These are phyloP conservation scores for Elgonia sp. DNA, from an alignment of 2,888 invertebrate species.

Conservation along the genomic window DNA sequence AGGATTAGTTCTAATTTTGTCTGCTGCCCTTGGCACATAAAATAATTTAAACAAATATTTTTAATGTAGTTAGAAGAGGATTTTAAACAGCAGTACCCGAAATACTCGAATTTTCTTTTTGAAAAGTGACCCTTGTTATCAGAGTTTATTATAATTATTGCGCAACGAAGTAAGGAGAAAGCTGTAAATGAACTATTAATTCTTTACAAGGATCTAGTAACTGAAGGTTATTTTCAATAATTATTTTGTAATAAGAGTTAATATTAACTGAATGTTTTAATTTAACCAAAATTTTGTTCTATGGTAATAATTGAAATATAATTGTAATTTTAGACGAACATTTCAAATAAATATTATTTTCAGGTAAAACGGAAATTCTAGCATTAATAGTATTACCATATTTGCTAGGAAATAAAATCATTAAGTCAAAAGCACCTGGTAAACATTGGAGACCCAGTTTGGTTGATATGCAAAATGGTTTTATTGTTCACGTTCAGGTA, in stretches of 20 bases:
- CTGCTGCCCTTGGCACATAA: no score
- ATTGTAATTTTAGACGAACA: no score
- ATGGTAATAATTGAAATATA: no score
- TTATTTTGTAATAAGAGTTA: no score
- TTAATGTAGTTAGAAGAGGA: constrained; percentile 38
- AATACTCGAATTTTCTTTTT: neutral
- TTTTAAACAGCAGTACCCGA: constrained; percentile 1
- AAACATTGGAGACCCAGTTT: constrained; percentile 22
- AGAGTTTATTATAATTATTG: constrained; percentile 6
- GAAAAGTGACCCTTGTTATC: constrained; percentile 28
- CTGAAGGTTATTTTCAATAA: neutral
- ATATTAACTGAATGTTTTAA: no score
- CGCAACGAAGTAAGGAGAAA: neutral
- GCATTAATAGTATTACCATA: constrained; percentile 6
- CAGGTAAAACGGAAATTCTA: neutral
- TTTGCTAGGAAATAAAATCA: neutral
- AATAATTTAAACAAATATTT: constrained; percentile 14
- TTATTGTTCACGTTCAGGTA: constrained; percentile 6
- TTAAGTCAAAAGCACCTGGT: constrained; percentile 10
- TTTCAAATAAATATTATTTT: constrained; percentile 4
- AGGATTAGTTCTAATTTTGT: no score
- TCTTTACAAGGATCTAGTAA: neutral
- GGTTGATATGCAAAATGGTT: constrained; percentile 6
- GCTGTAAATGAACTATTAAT: neutral
- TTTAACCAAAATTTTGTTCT: no score